Conservation (phyloP, 1,140 invertebrate species). For the Calliopsis andreniformis region DNA sequence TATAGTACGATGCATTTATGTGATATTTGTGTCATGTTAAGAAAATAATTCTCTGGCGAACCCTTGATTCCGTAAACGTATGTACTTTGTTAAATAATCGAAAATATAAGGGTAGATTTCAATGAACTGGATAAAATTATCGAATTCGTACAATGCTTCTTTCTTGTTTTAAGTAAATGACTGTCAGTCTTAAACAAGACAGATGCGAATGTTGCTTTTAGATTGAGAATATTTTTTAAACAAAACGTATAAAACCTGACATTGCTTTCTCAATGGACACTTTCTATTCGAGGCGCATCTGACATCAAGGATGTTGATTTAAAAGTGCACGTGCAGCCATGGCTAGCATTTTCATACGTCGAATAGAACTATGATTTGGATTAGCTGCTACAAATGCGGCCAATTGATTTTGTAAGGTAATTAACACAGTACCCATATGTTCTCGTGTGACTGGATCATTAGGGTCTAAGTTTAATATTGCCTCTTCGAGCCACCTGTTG, state of each 20-base stretch:
- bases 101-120: constrained; percentile 27
- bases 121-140: constrained; percentile 21
- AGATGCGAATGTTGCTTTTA: constrained; percentile 56
- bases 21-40: constrained; percentile 19
- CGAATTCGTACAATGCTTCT: constrained; percentile 36
- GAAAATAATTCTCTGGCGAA: constrained; percentile 41
- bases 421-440: constrained; percentile 90
- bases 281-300: constrained; percentile 25
- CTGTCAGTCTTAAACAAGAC: constrained; percentile 62
- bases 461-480: constrained; percentile 91
- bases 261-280: constrained; percentile 18
- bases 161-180: constrained; percentile 49
- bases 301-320: constrained; percentile 71
- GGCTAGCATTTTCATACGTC: constrained; percentile 89
- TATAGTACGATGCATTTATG: constrained; percentile 20
- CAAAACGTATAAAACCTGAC: constrained; percentile 59
- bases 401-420: constrained; percentile 89
- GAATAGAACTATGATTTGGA: constrained; percentile 86
- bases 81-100: constrained; percentile 25
- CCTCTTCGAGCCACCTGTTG: constrained; percentile 92
- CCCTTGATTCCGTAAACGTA: constrained; percentile 7
- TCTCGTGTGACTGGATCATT: constrained; percentile 89
- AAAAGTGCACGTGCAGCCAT: constrained; percentile 88
- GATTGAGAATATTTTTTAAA: constrained; percentile 55
- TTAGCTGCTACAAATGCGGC: constrained; percentile 86